These are phyloP conservation scores for Rhysida immarginata DNA, from an alignment of 1,140 invertebrate genomes.

Conservation along the genomic window DNA sequence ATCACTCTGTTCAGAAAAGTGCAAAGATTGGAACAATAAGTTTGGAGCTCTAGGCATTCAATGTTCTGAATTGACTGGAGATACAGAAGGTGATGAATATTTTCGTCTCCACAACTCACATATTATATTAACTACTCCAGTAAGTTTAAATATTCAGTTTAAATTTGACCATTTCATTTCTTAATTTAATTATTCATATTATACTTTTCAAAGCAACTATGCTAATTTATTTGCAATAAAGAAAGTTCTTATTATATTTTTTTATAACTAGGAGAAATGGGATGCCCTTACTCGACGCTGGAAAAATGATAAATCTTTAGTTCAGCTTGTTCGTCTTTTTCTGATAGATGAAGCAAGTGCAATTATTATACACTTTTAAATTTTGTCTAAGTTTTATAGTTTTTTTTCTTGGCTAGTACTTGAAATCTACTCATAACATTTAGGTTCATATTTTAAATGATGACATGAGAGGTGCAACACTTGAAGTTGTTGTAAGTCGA, in stretches of 20 bases:
- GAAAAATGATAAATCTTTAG: constrained; percentile 43
- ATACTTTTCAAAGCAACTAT: too few species aligned
- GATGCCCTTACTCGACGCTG: constrained; percentile 57
- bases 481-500: constrained; percentile 61
- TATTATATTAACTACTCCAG: constrained; percentile 60
- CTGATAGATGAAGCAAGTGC: constrained; percentile 65
- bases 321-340: constrained; percentile 49
- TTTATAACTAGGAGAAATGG: constrained; percentile 50
- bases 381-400: too few species aligned
- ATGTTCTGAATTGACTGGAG: constrained; percentile 56
- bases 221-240: too few species aligned
- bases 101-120: constrained; percentile 30
- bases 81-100: constrained; percentile 47
- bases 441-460: constrained; percentile 55
- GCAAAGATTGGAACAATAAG: constrained; percentile 52
- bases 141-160: too few species aligned
- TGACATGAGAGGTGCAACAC: constrained; percentile 47
- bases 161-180: too few species aligned
- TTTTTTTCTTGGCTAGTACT: too few species aligned
- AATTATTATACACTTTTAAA: too few species aligned
- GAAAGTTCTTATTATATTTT: neutral
- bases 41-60: constrained; percentile 44
- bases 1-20: constrained; percentile 53
- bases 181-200: too few species aligned
- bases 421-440: too few species aligned